phyloP scores from a whole-genome alignment of 2,888 invertebrate genomes.

The Maniola hyperantus region DNA sequence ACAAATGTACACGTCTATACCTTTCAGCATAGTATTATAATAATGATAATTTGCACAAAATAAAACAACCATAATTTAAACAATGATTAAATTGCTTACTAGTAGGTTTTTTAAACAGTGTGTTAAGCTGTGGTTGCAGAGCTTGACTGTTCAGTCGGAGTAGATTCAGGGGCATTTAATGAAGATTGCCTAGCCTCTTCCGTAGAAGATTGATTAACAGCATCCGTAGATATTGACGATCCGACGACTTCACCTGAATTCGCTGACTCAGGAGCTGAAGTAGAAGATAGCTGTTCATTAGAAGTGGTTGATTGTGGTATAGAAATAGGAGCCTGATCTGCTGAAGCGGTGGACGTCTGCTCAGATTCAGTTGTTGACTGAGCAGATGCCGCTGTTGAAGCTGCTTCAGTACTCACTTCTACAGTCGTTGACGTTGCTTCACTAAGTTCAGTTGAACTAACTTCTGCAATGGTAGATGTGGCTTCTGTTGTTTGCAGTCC shows the following conservation, averaged over 20 bases:
- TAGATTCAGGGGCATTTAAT: constrained; percentile 24
- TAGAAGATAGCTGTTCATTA: constrained; percentile 43
- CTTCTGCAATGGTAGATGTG: constrained; percentile 27
- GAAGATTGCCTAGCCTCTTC: constrained; percentile 34
- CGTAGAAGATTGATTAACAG: constrained; percentile 33
- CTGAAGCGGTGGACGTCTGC: constrained; percentile 37
- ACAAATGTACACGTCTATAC: constrained; percentile 21
- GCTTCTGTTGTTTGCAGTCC: constrained; percentile 12
- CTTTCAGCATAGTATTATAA: constrained; percentile 3
- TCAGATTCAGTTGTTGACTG: constrained; percentile 43
- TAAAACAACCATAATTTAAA: constrained; percentile 20
- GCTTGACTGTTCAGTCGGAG: constrained; percentile 37
- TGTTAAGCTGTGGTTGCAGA: constrained; percentile 40
- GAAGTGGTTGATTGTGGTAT: constrained; percentile 37
- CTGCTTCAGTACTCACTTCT: constrained; percentile 37
- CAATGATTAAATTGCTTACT: constrained; percentile 31
- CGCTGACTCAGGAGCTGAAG: constrained; percentile 40
- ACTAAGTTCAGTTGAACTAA: constrained; percentile 34
- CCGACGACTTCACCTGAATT: constrained; percentile 33
- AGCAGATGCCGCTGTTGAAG: constrained; percentile 45
- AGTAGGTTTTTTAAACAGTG: constrained; percentile 18
- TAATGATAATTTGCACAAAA: constrained; percentile 1
- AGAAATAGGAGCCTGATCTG: constrained; percentile 35
- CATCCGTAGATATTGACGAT: constrained; percentile 34
- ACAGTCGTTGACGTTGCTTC: constrained; percentile 28